phyloP scores from a whole-genome alignment of 2,888 invertebrate genomes.

The Caenorhabditis doughertyi region DNA sequence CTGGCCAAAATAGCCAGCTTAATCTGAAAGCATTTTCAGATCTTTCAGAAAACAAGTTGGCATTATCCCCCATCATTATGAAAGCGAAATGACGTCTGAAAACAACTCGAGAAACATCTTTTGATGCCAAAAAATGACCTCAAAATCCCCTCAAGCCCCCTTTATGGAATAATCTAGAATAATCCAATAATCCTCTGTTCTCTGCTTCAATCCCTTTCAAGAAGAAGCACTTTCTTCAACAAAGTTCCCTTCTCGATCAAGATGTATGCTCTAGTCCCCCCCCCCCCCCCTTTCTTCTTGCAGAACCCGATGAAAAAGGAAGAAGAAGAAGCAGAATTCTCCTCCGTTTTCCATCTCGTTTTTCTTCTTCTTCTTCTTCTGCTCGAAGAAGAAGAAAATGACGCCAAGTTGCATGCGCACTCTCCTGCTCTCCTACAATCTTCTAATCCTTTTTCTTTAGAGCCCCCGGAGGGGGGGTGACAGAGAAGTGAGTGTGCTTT shows the following conservation, averaged over 20 bases:
- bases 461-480: conserved; percentile 9
- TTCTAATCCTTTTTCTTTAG: conserved; percentile 35
- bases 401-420: conserved; percentile 60
- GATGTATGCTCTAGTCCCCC: no score
- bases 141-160: background rate
- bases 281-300: background rate
- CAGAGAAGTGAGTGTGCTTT: conserved; percentile 48
- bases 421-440: conserved; percentile 5
- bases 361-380: background rate
- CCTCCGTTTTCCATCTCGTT: no score
- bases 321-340: background rate
- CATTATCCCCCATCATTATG: no score
- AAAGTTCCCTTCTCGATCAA: no score
- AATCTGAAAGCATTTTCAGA: no score
- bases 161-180: background rate
- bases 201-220: background rate
- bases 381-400: conserved; percentile 30
- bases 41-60: no score
- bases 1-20: no score
- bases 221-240: no score
- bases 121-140: no score
- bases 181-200: background rate
- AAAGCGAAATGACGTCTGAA: no score
- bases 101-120: no score
- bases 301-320: background rate